phyloP scores from a whole-genome alignment of 2,888 invertebrate species.

The Pachydiplax longipennis region DNA sequence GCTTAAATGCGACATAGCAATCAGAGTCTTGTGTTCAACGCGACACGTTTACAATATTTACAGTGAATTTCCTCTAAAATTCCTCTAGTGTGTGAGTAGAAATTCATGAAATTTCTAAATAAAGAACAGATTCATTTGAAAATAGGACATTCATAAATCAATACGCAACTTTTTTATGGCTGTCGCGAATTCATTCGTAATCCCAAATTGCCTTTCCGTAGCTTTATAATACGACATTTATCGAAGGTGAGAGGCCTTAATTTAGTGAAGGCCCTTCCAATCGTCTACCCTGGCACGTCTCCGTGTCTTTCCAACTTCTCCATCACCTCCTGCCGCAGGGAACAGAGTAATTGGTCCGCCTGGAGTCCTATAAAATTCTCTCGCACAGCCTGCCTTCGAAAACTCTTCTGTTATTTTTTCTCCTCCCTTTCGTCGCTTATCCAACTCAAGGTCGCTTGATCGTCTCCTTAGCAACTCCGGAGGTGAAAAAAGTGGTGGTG shows the following conservation, averaged over 20 bases:
- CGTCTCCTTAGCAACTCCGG: background rate
- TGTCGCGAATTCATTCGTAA: background rate
- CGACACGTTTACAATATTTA: no score
- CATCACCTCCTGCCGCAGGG: background rate
- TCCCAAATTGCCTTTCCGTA: background rate
- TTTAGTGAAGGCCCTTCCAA: background rate
- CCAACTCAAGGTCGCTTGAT: constrained; percentile 1
- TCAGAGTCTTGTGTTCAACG: no score
- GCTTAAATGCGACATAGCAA: no score
- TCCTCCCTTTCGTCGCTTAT: background rate
- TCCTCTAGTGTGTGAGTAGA: no score
- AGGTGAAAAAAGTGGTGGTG: background rate
- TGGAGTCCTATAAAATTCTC: constrained; percentile 33
- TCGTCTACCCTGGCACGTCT: background rate
- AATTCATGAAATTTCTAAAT: no score
- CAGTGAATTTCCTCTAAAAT: no score
- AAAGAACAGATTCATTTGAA: no score
- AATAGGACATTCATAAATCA: background rate
- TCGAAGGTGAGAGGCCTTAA: background rate
- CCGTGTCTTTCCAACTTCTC: background rate
- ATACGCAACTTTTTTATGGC: background rate
- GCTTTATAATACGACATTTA: background rate
- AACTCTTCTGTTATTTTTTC: background rate
- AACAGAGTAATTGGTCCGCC: constrained; percentile 25
- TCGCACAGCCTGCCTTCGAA: constrained; percentile 9